Evolutionary conservation across 1,140 invertebrate species (phyloP), one percentile per base, ranked within the genome.

Genomic region (Ceratosolen fusciceps): DNA sequence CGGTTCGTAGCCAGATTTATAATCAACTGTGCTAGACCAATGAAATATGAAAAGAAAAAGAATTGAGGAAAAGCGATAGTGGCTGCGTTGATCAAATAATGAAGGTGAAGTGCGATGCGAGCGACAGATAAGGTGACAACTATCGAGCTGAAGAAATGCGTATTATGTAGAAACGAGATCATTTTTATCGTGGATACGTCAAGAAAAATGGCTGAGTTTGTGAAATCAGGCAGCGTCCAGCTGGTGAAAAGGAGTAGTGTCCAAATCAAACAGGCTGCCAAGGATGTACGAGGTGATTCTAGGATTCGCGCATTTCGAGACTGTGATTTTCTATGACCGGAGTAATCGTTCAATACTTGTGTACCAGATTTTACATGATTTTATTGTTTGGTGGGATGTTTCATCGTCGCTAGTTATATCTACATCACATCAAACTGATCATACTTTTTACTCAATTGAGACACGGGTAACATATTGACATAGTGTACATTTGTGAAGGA

Each of bases 181-280:
- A 26, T 39, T 29, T 71, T 14, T 29, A 39, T 26, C 47, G 29
- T 21, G 39, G 56, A 16, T 8, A 29, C 16, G 12, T 1, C n/a
- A 2, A 1, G 85, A 86, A 83, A 85, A 84, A 90, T 89, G 88
- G 85, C 86, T 80, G 87, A 88, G 80, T 86, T 89, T 71, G 86
- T 88, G 70, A 88, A 85, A 78, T 87, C 86, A 86, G 86, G 86
- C 81, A 89, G 86, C 80, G 87, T 85, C 71, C 87, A 88, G 43
- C 80, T 88, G 34, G 87, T 89, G 29, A 92, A 91, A 82, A 86
- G 89, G 58, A 88, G 91, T 72, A 91, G 91, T 84, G 88, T 91
- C 79, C 91, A 92, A 81, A 84, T 92, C 54, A 91, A 91, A 71
- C 87, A 87, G 58, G 91, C 90, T 29, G 91, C 91, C 0, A 91